These are phyloP conservation scores for Athetis lepigone DNA, from an alignment of 2,888 invertebrate genomes.

Conservation along the genomic window DNA sequence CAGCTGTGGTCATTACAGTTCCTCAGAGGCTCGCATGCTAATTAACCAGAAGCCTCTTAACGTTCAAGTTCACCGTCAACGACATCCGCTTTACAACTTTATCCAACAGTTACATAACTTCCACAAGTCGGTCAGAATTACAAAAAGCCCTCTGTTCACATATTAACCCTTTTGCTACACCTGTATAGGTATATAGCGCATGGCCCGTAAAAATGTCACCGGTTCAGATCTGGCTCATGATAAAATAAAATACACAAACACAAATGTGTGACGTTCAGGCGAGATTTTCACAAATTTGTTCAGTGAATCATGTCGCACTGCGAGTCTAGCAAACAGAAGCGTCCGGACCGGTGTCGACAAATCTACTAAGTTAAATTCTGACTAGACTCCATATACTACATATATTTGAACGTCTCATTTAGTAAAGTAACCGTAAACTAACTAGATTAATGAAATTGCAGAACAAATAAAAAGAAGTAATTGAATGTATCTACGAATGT, in stretches of 20 bases:
- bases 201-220: conserved; percentile 69
- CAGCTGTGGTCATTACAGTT: conserved; percentile 56
- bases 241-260: conserved; percentile 74
- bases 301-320: conserved; percentile 75
- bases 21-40: conserved; percentile 64
- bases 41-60: conserved; percentile 66
- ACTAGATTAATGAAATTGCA: conserved; percentile 49
- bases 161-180: conserved; percentile 67
- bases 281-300: conserved; percentile 77
- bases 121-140: conserved; percentile 56
- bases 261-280: conserved; percentile 73
- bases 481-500: conserved; percentile 39
- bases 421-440: conserved; percentile 39
- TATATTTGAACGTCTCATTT: conserved; percentile 35
- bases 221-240: conserved; percentile 64
- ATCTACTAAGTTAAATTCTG: conserved; percentile 67
- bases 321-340: conserved; percentile 70
- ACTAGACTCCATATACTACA: conserved; percentile 39
- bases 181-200: conserved; percentile 59
- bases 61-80: conserved; percentile 70
- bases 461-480: conserved; percentile 51
- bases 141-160: conserved; percentile 60
- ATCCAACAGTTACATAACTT: conserved; percentile 62
- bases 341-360: conserved; percentile 60
- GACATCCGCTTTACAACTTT: conserved; percentile 64